These are phyloP conservation scores for Pipistrellus kuhlii DNA, from an alignment of 2,797 vertebrate species.

Conservation along the genomic window DNA sequence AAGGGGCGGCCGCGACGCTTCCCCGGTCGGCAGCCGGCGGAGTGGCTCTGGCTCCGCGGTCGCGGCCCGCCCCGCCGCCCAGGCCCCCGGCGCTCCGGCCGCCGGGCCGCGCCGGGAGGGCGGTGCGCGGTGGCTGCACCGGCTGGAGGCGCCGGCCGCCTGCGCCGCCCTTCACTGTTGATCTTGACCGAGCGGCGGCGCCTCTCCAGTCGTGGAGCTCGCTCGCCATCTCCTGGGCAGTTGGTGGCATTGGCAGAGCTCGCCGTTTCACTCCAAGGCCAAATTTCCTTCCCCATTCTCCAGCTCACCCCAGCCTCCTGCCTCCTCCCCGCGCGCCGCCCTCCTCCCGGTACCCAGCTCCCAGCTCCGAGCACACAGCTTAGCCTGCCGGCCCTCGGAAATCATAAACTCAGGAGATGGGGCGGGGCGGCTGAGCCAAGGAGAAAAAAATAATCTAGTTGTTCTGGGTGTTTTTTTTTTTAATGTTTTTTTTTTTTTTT, in stretches of 20 bases:
- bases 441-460: neutral
- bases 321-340: neutral
- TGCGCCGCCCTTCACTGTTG: slow-evolving; percentile 74
- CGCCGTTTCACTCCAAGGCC: accelerated
- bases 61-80: neutral
- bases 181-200: slow-evolving; percentile 65
- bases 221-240: slow-evolving; percentile 89
- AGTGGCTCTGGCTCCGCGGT: neutral
- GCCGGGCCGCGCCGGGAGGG: neutral
- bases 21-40: neutral
- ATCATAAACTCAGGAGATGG: slow-evolving; percentile 12
- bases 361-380: neutral
- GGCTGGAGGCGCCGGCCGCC: slow-evolving; percentile 27
- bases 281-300: neutral
- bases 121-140: slow-evolving; percentile 57
- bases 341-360: neutral
- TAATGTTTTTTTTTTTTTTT: neutral
- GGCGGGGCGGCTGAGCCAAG: neutral
- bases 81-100: neutral
- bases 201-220: slow-evolving; percentile 65
- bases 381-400: slow-evolving; percentile 33
- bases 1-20: neutral
- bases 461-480: slow-evolving; percentile 5
- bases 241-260: slow-evolving; percentile 70
- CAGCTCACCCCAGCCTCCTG: neutral